Conservation (phyloP, 2,113 vertebrate genomes). For the Raphicerus campestris region DNA sequence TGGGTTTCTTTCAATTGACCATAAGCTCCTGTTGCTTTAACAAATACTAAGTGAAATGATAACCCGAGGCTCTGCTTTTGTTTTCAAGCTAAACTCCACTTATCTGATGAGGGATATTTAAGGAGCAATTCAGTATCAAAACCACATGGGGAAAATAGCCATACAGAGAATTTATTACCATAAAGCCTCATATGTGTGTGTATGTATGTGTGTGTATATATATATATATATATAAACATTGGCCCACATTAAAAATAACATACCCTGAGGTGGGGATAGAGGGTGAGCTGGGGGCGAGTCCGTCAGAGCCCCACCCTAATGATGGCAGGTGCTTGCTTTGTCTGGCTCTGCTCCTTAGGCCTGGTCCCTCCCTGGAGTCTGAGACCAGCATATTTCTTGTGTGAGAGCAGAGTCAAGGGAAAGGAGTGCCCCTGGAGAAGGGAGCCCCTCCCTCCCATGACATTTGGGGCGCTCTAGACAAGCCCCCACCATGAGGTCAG, state of each 20-base stretch:
- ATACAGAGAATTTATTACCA: constrained; percentile 77
- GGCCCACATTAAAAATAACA: neutral
- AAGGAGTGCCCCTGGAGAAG: neutral
- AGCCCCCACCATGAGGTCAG: neutral
- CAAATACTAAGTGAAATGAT: neutral
- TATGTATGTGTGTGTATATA: no score
- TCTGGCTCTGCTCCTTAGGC: neutral
- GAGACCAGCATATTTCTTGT: neutral
- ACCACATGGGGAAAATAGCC: neutral
- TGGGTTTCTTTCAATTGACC: neutral
- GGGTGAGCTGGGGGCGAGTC: neutral
- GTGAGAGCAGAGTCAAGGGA: neutral
- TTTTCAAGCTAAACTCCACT: neutral
- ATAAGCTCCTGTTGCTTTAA: neutral
- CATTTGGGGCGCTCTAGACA: constrained; percentile 11
- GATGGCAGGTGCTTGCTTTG: neutral
- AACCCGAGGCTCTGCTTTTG: neutral
- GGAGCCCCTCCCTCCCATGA: neutral
- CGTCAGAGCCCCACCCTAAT: neutral
- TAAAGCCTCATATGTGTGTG: neutral
- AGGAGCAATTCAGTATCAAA: constrained; percentile 18
- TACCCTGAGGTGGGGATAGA: constrained; percentile 20
- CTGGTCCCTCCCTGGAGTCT: neutral
- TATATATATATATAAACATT: constrained; percentile 52
- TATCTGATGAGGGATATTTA: neutral